Conservation (phyloP, 2,113 vertebrate species). For the Scalopus aquaticus region DNA sequence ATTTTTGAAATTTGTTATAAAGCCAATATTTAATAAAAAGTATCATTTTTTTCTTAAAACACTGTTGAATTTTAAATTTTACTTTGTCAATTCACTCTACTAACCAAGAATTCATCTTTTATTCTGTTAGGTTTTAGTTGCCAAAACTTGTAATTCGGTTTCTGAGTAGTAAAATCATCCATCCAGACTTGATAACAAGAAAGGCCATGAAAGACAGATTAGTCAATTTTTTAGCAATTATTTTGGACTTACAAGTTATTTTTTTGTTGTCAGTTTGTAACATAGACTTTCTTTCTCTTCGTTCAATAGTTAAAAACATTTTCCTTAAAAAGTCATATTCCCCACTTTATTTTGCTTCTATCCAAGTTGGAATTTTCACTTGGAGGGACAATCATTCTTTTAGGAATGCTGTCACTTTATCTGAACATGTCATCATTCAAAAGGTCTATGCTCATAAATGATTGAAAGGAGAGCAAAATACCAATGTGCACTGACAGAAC, state of each 20-base stretch:
- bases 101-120: not conserved
- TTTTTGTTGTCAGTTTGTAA: constrained; percentile 3
- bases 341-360: not conserved
- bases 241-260: not conserved
- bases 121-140: not conserved
- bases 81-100: not conserved
- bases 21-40: not conserved
- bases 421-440: not conserved
- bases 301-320: not conserved
- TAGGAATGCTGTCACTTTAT: constrained; percentile 17
- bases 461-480: constrained; percentile 1
- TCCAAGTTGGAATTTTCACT: not conserved
- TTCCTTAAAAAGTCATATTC: not conserved
- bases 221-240: not conserved
- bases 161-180: not conserved
- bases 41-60: not conserved
- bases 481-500: not conserved
- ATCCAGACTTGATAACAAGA: not conserved
- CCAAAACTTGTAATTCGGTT: not conserved
- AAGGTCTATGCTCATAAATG: not conserved
- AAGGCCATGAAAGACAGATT: not conserved
- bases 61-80: not conserved
- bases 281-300: not conserved
- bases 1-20: constrained; percentile 26
- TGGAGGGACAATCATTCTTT: not conserved